Conservation (phyloP, 2,113 vertebrate genomes). For the Notothenia coriiceps region DNA sequence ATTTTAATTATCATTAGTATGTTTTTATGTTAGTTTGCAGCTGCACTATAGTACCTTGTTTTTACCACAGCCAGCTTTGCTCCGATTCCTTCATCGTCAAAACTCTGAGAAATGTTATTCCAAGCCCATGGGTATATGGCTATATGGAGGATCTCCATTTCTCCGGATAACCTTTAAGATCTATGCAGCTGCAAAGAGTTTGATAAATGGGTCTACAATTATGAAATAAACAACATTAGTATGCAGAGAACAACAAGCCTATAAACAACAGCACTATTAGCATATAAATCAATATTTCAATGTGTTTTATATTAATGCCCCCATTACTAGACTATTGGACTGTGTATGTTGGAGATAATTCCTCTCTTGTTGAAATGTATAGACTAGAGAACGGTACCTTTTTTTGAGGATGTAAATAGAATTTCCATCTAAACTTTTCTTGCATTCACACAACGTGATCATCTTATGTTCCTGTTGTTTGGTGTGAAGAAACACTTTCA, state of each 20-base stretch:
- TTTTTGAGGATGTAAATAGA: neutral
- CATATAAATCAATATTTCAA: constrained; percentile 1
- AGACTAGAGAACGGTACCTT: neutral
- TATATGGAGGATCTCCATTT: neutral
- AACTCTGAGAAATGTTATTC: constrained; percentile 17
- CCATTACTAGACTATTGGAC: neutral
- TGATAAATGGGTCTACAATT: neutral
- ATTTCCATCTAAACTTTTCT: constrained; percentile 3
- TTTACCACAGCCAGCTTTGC: constrained; percentile 14
- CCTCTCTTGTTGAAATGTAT: too few species aligned
- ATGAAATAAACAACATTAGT: neutral
- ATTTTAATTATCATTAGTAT: constrained; percentile 10
- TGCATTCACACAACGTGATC: constrained; percentile 1
- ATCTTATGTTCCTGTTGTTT: neutral
- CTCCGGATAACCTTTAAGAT: constrained; percentile 13
- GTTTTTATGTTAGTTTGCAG: neutral
- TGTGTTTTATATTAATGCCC: neutral
- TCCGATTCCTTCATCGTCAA: constrained; percentile 1
- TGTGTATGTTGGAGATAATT: too few species aligned
- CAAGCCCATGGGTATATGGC: neutral
- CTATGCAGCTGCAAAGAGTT: constrained; percentile 11
- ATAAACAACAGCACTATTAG: neutral
- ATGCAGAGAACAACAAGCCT: neutral
- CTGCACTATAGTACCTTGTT: neutral
- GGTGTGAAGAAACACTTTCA: constrained; percentile 17